phyloP scores from a whole-genome alignment of 2,888 invertebrate genomes.

The Drosophila limbata region DNA sequence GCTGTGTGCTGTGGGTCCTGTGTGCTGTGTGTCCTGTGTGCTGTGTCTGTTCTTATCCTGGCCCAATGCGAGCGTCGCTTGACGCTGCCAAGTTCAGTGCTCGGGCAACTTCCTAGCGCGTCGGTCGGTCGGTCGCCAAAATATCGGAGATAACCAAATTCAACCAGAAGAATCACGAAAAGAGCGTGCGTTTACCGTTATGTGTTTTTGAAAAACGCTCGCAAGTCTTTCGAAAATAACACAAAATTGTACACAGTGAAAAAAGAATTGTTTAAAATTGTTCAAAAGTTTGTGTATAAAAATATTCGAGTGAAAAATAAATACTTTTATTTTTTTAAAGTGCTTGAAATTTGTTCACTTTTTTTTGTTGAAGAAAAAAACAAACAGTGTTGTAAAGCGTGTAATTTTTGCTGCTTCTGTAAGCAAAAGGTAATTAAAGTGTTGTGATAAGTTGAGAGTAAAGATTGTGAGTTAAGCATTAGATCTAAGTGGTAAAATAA shows the following conservation, averaged over 20 bases:
- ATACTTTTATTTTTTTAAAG: constrained; percentile 42
- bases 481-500: not conserved
- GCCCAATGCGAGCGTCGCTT: constrained; percentile 69
- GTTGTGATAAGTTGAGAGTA: not conserved
- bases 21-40: not conserved
- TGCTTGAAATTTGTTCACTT: constrained; percentile 28
- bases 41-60: constrained; percentile 22
- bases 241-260: constrained; percentile 9
- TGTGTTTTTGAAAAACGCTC: constrained; percentile 29
- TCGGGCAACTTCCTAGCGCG: constrained; percentile 85
- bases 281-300: constrained; percentile 14
- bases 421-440: constrained; percentile 41
- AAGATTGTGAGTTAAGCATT: not conserved
- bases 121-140: constrained; percentile 80
- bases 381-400: constrained; percentile 35
- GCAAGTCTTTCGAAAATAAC: not conserved
- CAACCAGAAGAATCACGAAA: constrained; percentile 9
- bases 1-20: constrained; percentile 3
- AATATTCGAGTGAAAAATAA: constrained; percentile 13
- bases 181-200: constrained; percentile 39
- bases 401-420: not conserved
- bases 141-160: constrained; percentile 4
- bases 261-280: constrained; percentile 23
- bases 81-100: constrained; percentile 79
- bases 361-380: not conserved